Evolutionary conservation across 2,113 vertebrate species (phyloP), one percentile per base, ranked within the genome.

Genomic region (Callithrix jacchus): DNA sequence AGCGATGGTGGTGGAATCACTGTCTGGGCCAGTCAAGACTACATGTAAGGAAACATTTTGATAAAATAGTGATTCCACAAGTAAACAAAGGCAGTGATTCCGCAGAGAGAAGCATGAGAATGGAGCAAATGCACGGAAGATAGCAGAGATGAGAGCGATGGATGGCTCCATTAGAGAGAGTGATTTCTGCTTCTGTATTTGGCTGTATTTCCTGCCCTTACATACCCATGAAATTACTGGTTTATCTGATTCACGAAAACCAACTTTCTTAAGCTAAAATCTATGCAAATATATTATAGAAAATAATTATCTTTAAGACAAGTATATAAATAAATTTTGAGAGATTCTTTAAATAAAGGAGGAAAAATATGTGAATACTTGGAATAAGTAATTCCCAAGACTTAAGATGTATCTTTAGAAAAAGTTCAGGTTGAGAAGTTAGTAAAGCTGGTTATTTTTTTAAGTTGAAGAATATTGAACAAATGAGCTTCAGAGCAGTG

Each of bases 121-220:
- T 17, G 7, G 73, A 58, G 23, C 4, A 68, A 58, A 70, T 23
- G 8, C 16, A 70, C 21, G 37, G 30, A 21, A 35, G 8, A 58
- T 27, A 58, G 18, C 52, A 61, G 37, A 84, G 16, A 23, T 87
- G 9, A 83, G 16, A 71, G 2, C 42, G 14, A 32, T 32, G 37
- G 6, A 37, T 21, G 6, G 3, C 6, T 2, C 6, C 30, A 37
- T 73, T 1, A 14, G n/a, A 42, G n/a, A 71, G 20, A n/a, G 7
- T 25, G 4, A 40, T 70, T 58, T 81, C 61, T 87, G 32, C 61
- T 42, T 85, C 71, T 76, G 37, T 8, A 13, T 37, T 45, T 17
- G 18, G 4, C 8, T 23, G 0, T 8, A 4, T 47, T 58, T 70
- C n/a, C 11, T 58, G 32, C 21, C 10, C 3, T 52, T 71, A 35